A percentile compares a stretch with the other conserved stretches of the same genome.
These are phyloP conservation scores for Urosaurus nigricauda DNA, from an alignment of 2,797 vertebrate species.

Conservation along the genomic window DNA sequence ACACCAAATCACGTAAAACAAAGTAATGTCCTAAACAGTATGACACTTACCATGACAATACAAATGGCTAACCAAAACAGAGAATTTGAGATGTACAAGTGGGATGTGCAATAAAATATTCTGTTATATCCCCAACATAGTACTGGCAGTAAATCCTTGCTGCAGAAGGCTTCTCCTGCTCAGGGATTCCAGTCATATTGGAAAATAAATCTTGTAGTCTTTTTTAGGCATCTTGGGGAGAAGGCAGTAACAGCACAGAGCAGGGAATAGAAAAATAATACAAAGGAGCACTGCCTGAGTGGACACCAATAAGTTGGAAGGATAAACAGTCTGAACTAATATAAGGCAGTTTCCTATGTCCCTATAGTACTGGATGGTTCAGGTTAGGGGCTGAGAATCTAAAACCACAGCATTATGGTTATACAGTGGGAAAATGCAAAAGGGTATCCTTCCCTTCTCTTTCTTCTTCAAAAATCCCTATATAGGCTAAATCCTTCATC, in stretches of 20 bases:
- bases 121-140: no score
- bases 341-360: neutral
- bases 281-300: neutral
- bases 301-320: neutral
- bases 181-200: no score
- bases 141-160: no score
- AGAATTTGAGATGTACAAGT: conserved; percentile 3
- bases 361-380: neutral
- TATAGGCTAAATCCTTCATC: neutral
- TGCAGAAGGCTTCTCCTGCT: neutral
- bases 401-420: neutral
- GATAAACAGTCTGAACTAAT: neutral
- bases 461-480: neutral
- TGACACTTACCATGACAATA: neutral
- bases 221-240: neutral
- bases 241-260: neutral
- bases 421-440: neutral
- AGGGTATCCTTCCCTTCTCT: neutral
- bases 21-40: neutral
- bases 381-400: neutral
- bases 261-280: neutral
- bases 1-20: neutral
- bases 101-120: neutral
- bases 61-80: neutral
- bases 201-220: neutral